A percentile compares a stretch with the other conserved stretches of the same genome.
phyloP scores from a whole-genome alignment of 2,797 vertebrate genomes.

The Myioborus miniatus region DNA sequence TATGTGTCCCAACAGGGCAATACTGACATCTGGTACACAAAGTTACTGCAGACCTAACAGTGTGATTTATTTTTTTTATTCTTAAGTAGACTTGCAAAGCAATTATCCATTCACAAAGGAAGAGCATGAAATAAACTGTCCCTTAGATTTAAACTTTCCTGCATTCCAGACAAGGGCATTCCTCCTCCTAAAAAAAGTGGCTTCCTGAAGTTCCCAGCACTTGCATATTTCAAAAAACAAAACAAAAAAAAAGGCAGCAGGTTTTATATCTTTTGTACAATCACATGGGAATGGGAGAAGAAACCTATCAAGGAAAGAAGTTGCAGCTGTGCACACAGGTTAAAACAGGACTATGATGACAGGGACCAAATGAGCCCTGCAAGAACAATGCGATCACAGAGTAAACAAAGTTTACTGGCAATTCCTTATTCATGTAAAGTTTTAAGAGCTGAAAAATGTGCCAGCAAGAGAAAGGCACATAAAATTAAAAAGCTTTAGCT shows the following conservation, averaged over 20 bases:
- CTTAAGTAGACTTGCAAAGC: background rate
- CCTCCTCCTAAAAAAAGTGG: background rate
- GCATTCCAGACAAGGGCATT: background rate
- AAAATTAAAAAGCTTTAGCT: background rate
- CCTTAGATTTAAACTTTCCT: background rate
- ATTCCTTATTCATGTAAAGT: background rate
- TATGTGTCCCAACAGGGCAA: background rate
- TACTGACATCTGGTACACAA: constrained; percentile 7
- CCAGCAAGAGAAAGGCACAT: background rate
- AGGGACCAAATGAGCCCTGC: background rate
- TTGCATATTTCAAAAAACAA: background rate
- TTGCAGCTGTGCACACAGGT: background rate
- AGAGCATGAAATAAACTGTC: background rate
- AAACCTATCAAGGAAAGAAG: background rate
- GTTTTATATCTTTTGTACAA: background rate
- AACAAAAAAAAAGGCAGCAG: background rate
- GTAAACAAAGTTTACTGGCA: background rate
- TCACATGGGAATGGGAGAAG: background rate
- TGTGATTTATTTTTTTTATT: background rate
- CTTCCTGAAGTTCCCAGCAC: background rate
- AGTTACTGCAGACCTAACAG: background rate
- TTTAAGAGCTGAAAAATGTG: background rate
- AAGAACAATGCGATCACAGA: background rate
- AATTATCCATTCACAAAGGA: background rate
- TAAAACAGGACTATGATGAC: background rate